Percentiles rank a stretch among this genome's conserved stretches.
Evolutionary conservation across 1,140 invertebrate genomes (phyloP).

Genomic region (Babylonia areolata): DNA sequence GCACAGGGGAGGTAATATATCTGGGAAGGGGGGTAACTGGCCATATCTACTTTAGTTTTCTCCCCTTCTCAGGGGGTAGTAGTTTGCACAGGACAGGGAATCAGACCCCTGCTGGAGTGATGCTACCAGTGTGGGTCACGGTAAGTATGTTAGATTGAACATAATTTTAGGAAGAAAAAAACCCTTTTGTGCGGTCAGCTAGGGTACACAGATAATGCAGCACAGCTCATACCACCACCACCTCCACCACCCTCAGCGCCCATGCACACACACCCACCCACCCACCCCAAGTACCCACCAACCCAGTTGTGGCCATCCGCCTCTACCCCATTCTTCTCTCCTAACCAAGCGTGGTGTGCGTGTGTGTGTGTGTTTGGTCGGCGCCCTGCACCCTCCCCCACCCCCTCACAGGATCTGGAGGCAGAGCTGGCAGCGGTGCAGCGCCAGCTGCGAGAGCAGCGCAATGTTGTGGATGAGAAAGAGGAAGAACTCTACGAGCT

Average conservation of each 20-base stretch:
- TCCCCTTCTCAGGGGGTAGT: no score
- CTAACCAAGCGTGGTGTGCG: background rate
- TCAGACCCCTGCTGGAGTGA: no score
- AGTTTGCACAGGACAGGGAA: no score
- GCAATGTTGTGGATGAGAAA: constrained; percentile 71
- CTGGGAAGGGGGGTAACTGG: no score
- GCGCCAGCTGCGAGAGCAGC: constrained; percentile 64
- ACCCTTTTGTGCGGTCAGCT: no score
- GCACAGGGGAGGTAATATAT: no score
- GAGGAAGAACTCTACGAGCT: constrained; percentile 69
- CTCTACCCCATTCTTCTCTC: background rate
- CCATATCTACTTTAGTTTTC: no score
- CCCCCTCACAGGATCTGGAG: constrained; percentile 55
- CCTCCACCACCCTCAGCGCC: background rate
- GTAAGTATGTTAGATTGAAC: no score
- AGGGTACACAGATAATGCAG: no score
- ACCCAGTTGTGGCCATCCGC: no score
- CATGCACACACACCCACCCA: background rate
- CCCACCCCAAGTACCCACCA: background rate
- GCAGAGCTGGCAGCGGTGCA: constrained; percentile 56
- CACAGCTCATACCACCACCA: background rate
- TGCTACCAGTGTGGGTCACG: no score
- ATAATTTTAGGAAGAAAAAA: no score
- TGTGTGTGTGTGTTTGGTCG: constrained; percentile 18
- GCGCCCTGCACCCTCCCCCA: background rate